These are phyloP conservation scores for Stegostoma tigrinum DNA, from an alignment of 2,113 vertebrate species.

Conservation along the genomic window DNA sequence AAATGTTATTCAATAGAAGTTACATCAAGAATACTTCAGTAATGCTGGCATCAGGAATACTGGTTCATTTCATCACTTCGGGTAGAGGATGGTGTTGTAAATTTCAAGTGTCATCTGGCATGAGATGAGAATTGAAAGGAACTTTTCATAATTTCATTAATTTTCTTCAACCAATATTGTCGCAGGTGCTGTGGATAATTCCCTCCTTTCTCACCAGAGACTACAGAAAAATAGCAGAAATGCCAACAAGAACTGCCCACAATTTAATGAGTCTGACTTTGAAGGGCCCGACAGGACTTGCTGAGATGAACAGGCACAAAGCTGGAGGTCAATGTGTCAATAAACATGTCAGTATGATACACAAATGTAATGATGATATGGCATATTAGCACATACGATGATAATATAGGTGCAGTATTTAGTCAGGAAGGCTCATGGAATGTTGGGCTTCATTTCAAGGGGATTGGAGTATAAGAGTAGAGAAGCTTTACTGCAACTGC, in stretches of 20 bases:
- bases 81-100: neutral
- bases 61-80: neutral
- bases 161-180: neutral
- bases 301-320: neutral
- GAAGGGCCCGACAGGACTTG: neutral
- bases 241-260: neutral
- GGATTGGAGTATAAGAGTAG: too few species aligned
- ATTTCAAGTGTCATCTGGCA: neutral
- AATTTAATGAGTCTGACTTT: neutral
- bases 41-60: neutral
- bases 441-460: too few species aligned
- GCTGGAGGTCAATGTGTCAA: neutral
- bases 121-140: neutral
- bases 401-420: too few species aligned
- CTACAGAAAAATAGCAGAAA: neutral
- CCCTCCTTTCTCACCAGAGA: neutral
- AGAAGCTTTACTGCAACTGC: too few species aligned
- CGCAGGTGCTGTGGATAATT: neutral
- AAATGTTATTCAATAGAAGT: neutral
- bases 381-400: too few species aligned
- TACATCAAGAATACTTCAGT: neutral
- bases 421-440: too few species aligned
- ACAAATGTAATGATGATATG: too few species aligned
- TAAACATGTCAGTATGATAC: neutral
- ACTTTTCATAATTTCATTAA: neutral